These are phyloP conservation scores for Venturia canescens DNA, from an alignment of 1,140 invertebrate genomes.

Conservation along the genomic window DNA sequence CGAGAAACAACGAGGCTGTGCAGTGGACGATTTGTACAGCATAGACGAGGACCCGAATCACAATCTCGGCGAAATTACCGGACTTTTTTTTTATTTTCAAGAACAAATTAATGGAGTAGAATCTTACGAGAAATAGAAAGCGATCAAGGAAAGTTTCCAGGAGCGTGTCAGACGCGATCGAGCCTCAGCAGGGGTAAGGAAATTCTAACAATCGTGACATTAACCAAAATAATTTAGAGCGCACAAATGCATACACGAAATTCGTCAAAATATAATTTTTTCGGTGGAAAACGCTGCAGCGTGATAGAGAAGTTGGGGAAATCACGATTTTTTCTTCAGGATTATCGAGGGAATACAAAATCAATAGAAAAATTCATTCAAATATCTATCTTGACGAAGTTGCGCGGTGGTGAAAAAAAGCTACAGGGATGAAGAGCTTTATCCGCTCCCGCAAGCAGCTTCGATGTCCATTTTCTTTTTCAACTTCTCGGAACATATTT, in stretches of 20 bases:
- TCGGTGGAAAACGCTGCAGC: too few species aligned
- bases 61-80: constrained; percentile 15
- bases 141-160: not conserved
- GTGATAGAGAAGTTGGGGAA: too few species aligned
- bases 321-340: too few species aligned
- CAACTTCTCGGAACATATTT: too few species aligned
- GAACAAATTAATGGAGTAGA: not conserved
- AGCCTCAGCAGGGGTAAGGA: constrained; percentile 52
- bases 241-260: not conserved
- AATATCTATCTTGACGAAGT: too few species aligned
- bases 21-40: constrained; percentile 58
- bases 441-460: too few species aligned
- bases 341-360: not conserved
- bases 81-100: not conserved
- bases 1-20: constrained; percentile 50
- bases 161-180: not conserved
- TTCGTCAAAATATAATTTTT: not conserved
- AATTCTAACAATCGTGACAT: constrained; percentile 8
- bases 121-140: not conserved
- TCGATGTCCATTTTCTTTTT: too few species aligned
- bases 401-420: too few species aligned
- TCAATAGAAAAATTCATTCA: too few species aligned
- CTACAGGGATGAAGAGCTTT: too few species aligned
- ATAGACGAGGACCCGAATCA: constrained; percentile 10
- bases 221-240: not conserved